Evolutionary conservation across 1,140 invertebrate species (phyloP).

Genomic region (Anagrus nilaparvatae): DNA sequence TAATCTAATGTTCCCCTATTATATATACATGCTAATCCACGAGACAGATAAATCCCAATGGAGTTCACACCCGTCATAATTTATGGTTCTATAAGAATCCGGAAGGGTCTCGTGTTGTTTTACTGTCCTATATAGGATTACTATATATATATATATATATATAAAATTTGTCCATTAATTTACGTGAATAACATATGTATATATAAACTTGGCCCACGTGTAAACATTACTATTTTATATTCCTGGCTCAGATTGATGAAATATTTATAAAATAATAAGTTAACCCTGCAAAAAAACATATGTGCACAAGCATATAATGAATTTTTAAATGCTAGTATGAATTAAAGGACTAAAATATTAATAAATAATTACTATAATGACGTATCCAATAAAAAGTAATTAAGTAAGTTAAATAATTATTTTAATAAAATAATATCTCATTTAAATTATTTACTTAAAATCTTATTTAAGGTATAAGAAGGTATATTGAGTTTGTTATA

Average conservation of each 20-base stretch:
- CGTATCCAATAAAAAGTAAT: too few relatives aligned
- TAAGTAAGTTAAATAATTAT: too few relatives aligned
- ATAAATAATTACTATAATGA: too few relatives aligned
- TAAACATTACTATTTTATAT: too few relatives aligned
- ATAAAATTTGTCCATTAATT: conserved; percentile 25
- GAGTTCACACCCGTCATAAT: conserved; percentile 31
- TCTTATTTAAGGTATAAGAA: neutral
- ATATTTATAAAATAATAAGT: too few relatives aligned
- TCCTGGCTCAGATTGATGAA: too few relatives aligned
- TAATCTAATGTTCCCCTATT: conserved; percentile 22
- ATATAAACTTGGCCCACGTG: conserved; percentile 1
- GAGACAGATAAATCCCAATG: conserved; percentile 19
- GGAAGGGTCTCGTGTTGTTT: conserved; percentile 33
- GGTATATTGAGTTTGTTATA: too few relatives aligned
- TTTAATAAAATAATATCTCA: too few relatives aligned
- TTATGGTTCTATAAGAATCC: conserved; percentile 41
- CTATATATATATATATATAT: neutral
- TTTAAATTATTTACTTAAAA: neutral
- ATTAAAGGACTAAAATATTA: too few relatives aligned
- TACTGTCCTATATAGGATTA: conserved; percentile 30
- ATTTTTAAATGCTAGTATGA: too few relatives aligned
- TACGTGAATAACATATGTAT: conserved; percentile 7
- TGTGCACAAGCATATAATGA: too few relatives aligned
- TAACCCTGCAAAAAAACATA: too few relatives aligned
- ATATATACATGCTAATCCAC: conserved; percentile 23